Percentiles rank a stretch among this genome's conserved stretches.
Conservation (phyloP, 1,140 invertebrate genomes). For the Sitobion miscanthi region DNA sequence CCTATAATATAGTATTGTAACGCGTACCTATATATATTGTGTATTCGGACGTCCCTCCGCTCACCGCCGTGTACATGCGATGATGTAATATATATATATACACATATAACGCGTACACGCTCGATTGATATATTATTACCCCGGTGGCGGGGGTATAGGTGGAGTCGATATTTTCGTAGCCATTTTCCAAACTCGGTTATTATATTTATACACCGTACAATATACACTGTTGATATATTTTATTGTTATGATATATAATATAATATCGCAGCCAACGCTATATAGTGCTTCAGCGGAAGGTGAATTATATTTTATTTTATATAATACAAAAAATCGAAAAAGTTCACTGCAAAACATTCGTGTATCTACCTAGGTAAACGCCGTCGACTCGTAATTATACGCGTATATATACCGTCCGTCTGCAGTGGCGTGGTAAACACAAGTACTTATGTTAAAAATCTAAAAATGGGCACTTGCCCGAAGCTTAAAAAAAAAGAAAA, state of each 20-base stretch:
- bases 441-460: background rate
- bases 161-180: slow-evolving; percentile 50
- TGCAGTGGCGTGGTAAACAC: background rate
- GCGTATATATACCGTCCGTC: background rate
- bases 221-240: background rate
- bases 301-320: background rate
- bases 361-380: background rate
- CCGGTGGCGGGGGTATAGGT: background rate
- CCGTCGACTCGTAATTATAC: background rate
- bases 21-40: background rate
- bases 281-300: background rate
- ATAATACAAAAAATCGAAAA: too few relatives aligned
- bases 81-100: background rate
- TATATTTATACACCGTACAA: background rate
- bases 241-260: background rate
- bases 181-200: slow-evolving; percentile 24
- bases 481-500: background rate
- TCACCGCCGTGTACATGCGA: background rate
- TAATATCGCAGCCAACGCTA: background rate
- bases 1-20: background rate
- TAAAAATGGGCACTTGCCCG: background rate
- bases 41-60: background rate
- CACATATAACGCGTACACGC: background rate
- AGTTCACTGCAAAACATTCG: too few relatives aligned
- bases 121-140: slow-evolving; percentile 14